A percentile compares a stretch with the other conserved stretches of the same genome.
Conservation (phyloP, 1,140 invertebrate genomes). For the Drosophila quadrilineata region DNA sequence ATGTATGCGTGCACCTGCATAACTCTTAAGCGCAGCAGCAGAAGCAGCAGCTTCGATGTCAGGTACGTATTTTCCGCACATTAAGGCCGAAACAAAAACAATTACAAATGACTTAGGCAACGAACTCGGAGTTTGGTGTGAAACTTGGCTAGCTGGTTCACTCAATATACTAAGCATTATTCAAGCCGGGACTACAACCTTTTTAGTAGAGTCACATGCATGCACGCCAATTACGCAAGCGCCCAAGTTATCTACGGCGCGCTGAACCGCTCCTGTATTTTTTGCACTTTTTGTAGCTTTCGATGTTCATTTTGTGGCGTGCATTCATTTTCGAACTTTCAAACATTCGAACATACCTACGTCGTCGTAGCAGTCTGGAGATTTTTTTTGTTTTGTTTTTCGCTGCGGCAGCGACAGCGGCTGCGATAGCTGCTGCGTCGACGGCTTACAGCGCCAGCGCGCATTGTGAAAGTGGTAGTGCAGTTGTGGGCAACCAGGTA, state of each 20-base stretch:
- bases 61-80: slow-evolving; percentile 28
- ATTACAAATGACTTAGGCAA: slow-evolving; percentile 67
- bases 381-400: slow-evolving; percentile 43
- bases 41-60: slow-evolving; percentile 3
- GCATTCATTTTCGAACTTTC: slow-evolving; percentile 69
- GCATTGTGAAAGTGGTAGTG: slow-evolving; percentile 68
- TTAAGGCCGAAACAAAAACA: too few species aligned
- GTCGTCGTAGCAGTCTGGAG: slow-evolving; percentile 33
- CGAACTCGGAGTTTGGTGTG: slow-evolving; percentile 39
- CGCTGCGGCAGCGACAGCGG: slow-evolving; percentile 33
- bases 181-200: background rate
- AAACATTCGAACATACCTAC: slow-evolving; percentile 56
- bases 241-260: background rate
- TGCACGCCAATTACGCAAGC: background rate
- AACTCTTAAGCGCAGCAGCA: slow-evolving; percentile 29
- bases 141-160: slow-evolving; percentile 25
- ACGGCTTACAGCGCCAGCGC: slow-evolving; percentile 27
- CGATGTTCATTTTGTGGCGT: slow-evolving; percentile 59
- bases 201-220: too few species aligned
- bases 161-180: background rate
- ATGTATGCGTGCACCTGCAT: slow-evolving; percentile 70
- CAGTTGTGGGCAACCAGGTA: slow-evolving; percentile 23
- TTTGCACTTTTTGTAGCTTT: slow-evolving; percentile 42
- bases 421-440: slow-evolving; percentile 28
- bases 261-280: slow-evolving; percentile 57